Evolutionary conservation across 2,888 invertebrate species (phyloP), one percentile per base, ranked within the genome.

Genomic region (Pedicia rivosa): DNA sequence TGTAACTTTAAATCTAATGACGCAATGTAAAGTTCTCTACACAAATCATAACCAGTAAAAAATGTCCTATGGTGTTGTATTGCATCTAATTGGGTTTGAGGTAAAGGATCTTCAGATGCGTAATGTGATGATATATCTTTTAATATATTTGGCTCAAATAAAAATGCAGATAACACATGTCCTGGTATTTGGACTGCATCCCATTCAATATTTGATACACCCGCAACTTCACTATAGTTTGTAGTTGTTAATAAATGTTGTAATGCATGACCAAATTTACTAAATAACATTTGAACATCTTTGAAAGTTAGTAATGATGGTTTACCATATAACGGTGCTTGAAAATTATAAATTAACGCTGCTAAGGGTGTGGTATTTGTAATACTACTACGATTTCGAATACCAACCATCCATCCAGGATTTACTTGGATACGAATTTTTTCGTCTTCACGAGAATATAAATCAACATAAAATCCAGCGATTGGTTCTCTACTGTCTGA

Each of bases 201-300:
- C 88, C 90, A 91, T 64, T 95, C 95, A 1, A 94, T 72, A 55
- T 84, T 86, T 0, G 78, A 78, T 15, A 82, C 62, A 1, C 92
- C 92, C 3, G 88, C 74, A 0, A 90, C 72, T 55, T 91, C 88
- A 2, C 79, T 72, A 57, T 84, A 87, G 12, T 78, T 77, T 0
- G 80, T 76, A 50, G 71, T 76, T 0, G 88, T 84, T 22, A 95
- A 63, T 43, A 94, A 59, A 60, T 90, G 82, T 47, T 94, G 87
- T 30, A 97, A 63, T 0, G 79, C 72, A 46, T 82, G 78, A 1
- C 95, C 97, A 56, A 95, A 87, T 67, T 81, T 78, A 50, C 74
- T 70, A 57, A 92, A 91, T 7, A 94, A 57, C 27, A 68, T 64
- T 29, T 71, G 64, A 0, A 92, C 74, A 53, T 91, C 86, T 36